A percentile compares a stretch with the other conserved stretches of the same genome.
Conservation (phyloP, 2,113 vertebrate genomes). For the Chrysochloris asiatica region DNA sequence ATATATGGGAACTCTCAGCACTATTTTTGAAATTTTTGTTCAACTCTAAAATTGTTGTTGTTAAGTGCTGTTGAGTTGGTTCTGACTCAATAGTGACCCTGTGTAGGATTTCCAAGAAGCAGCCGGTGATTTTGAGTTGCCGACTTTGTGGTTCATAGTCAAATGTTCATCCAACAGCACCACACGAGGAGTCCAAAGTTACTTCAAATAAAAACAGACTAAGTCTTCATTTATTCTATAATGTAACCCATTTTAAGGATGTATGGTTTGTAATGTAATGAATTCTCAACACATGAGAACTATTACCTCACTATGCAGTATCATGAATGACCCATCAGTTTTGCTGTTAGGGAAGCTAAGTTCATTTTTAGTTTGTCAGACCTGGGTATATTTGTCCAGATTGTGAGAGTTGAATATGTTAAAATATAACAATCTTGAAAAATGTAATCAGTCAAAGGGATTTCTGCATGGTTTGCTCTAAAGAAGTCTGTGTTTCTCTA, state of each 20-base stretch:
- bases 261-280: not conserved
- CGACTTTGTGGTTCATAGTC: too few species aligned
- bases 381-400: constrained; percentile 21
- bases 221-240: not conserved
- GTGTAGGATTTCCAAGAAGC: too few species aligned
- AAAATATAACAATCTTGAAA: constrained; percentile 39
- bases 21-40: too few species aligned
- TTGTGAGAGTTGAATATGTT: not conserved
- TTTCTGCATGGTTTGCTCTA: not conserved
- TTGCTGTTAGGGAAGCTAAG: not conserved
- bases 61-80: too few species aligned
- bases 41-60: too few species aligned
- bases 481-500: not conserved
- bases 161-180: too few species aligned
- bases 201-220: not conserved
- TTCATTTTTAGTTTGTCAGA: constrained; percentile 31
- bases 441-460: not conserved
- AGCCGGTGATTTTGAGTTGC: too few species aligned
- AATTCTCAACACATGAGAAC: not conserved
- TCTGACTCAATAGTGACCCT: too few species aligned
- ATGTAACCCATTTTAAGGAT: not conserved
- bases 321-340: not conserved
- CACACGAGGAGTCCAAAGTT: too few species aligned
- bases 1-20: too few species aligned
- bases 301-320: not conserved